Conservation (phyloP, 2,888 invertebrate species). For the Deroplatys truncata region DNA sequence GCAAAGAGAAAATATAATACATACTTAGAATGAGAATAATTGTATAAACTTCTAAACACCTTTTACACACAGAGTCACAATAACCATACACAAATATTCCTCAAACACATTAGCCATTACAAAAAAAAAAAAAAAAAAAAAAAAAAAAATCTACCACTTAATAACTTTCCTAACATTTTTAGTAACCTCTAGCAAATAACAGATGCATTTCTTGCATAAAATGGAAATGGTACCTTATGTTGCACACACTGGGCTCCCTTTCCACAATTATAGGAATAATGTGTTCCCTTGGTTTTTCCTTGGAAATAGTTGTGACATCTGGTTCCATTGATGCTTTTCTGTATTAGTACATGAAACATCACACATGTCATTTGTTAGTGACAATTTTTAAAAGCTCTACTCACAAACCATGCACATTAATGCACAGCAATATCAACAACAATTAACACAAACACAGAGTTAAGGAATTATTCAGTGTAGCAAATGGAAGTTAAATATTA, state of each 20-base stretch:
- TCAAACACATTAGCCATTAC: no score
- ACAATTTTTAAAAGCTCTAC: neutral
- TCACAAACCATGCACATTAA: neutral
- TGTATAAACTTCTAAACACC: no score
- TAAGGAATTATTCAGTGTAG: no score
- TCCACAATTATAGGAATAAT: constrained; percentile 64
- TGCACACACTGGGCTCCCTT: constrained; percentile 35
- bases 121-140: no score
- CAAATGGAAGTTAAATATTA: no score
- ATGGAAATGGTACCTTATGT: constrained; percentile 28
- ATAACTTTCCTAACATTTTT: no score
- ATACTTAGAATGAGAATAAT: no score
- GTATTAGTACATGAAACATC: neutral
- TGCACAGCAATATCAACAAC: neutral
- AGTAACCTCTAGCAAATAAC: no score
- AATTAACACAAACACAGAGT: neutral
- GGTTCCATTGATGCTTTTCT: constrained; percentile 57
- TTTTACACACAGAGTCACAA: no score
- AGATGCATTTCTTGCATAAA: neutral
- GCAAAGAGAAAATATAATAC: no score
- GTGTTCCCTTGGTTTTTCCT: constrained; percentile 52
- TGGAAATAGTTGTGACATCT: constrained; percentile 37
- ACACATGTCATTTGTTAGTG: neutral
- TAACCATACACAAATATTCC: no score
- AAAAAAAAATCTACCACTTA: no score